Evolutionary conservation across 2,797 vertebrate genomes (phyloP).

Genomic region (Alosa sapidissima): DNA sequence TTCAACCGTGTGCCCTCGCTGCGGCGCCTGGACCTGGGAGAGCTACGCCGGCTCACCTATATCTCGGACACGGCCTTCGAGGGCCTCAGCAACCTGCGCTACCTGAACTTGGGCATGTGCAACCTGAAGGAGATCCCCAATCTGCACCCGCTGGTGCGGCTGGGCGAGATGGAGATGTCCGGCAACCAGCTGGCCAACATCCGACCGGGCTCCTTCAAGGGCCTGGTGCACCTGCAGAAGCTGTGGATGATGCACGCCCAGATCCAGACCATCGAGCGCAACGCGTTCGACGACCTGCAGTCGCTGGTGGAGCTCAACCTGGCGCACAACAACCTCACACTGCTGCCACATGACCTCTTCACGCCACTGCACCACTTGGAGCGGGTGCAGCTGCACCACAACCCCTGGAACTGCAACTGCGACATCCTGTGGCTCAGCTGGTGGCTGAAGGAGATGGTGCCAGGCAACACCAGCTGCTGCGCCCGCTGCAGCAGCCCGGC

Average conservation of each 20-base stretch:
- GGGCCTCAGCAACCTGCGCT: slow-evolving; percentile 97
- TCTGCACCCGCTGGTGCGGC: slow-evolving; percentile 93
- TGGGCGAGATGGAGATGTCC: slow-evolving; percentile 98
- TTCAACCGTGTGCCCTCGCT: slow-evolving; percentile 98
- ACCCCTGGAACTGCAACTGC: slow-evolving; percentile 99
- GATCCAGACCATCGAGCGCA: slow-evolving; percentile 98
- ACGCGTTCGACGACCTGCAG: slow-evolving; percentile 98
- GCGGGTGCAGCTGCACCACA: slow-evolving; percentile 98
- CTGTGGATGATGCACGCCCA: slow-evolving; percentile 99
- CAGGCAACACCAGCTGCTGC: slow-evolving; percentile 96
- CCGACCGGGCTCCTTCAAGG: slow-evolving; percentile 96
- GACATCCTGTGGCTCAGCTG: slow-evolving; percentile 99
- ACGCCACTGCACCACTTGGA: slow-evolving; percentile 94
- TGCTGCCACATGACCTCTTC: slow-evolving; percentile 98
- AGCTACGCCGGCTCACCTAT: slow-evolving; percentile 96
- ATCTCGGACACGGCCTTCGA: slow-evolving; percentile 99
- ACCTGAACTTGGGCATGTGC: slow-evolving; percentile 99
- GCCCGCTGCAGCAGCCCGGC: slow-evolving; percentile 92
- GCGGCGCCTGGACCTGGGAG: slow-evolving; percentile 92
- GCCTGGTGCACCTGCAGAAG: slow-evolving; percentile 97
- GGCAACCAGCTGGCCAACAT: slow-evolving; percentile 95
- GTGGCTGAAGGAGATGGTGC: slow-evolving; percentile 99
- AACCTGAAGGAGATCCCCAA: slow-evolving; percentile 99
- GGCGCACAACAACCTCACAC: slow-evolving; percentile 97
- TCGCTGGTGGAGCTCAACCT: slow-evolving; percentile 97